Evolutionary conservation across 37 sponge, comb jelly and placozoan species (phyloP), one percentile per base, ranked within the genome.

Genomic region (Aplysina aerophoba): DNA sequence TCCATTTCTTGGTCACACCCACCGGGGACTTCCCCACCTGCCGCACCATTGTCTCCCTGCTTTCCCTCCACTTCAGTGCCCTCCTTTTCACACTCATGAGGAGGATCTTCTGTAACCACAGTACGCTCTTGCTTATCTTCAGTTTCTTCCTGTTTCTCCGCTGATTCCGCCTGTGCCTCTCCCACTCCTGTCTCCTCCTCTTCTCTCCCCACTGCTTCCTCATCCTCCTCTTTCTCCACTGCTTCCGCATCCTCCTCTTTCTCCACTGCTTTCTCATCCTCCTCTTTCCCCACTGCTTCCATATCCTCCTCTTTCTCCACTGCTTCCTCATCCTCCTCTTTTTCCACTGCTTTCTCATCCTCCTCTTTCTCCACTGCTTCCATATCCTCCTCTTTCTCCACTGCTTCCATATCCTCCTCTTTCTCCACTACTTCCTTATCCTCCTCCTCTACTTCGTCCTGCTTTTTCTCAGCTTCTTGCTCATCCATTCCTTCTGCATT

Each of bases 1-100:
- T 40, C 44, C 37, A 24, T 75, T 54, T 75, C 78, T 40, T 75
- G 78, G 78, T 53, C 50, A 44, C 50, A 44, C 50, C 6, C 8
- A 44, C 50, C 8, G 8, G 50, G 50, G 50, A 44, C 50, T 44
- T 44, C 50, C 50, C 50, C 50, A 44, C 50, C 8, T 44, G 50
- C 50, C 50, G 8, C 50, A 44, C 8, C 50, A 8, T 44, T 44
- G 50, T 44, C 50, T 11, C 50, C 50, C 50, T 44, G 50, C 8
- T 3, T 8, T 8, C 50, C 50, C 50, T 44, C 50, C 50, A 44
- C 50, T 69, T 69, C 71, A 69, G 35, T 11, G 6, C 1, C 71
- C 6, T 31, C 1, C 34, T 69, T 31, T 6, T n/a, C 71, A 30
- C 71, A 17, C 13, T 4, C 34, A 30, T 65, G 22, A 5, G 63